Evolutionary conservation across 2,888 invertebrate species (phyloP).

Genomic region (Caenorhabditis sp.): DNA sequence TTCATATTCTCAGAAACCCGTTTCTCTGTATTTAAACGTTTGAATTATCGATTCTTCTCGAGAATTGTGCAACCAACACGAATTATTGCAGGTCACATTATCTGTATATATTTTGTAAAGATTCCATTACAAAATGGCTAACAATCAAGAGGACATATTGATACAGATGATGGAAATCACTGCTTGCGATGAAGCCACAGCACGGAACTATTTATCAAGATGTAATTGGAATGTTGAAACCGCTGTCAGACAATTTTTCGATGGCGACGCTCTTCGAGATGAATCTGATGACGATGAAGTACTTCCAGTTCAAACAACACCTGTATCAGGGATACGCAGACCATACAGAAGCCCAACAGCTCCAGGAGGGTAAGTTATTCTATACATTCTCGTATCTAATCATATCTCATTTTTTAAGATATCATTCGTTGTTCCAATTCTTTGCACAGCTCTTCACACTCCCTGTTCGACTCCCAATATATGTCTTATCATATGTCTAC

Average conservation of each 20-base stretch:
- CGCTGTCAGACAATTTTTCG: slow-evolving; percentile 34
- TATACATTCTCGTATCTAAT: too few relatives aligned
- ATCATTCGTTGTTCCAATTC: slow-evolving; percentile 18
- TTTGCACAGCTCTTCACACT: slow-evolving; percentile 24
- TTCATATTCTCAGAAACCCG: too few relatives aligned
- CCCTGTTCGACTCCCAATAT: slow-evolving; percentile 27
- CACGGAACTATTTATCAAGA: slow-evolving; percentile 13
- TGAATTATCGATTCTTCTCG: too few relatives aligned
- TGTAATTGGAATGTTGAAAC: slow-evolving; percentile 27
- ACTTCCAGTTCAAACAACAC: not conserved
- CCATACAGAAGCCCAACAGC: too few relatives aligned
- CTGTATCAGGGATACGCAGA: too few relatives aligned
- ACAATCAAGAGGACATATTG: not conserved
- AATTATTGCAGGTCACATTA: not conserved
- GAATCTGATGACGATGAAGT: not conserved
- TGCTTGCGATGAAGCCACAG: slow-evolving; percentile 15
- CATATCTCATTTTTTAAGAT: slow-evolving; percentile 8
- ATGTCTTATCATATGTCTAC: slow-evolving; percentile 18
- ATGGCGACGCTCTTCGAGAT: slow-evolving; percentile 6
- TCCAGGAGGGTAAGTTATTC: too few relatives aligned
- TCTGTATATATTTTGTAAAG: not conserved
- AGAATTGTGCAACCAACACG: too few relatives aligned
- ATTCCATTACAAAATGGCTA: slow-evolving; percentile 10
- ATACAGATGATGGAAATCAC: slow-evolving; percentile 24
- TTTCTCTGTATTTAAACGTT: too few relatives aligned